Base-by-base conservation (phyloP, 2,888 invertebrate species). In the Drosophila merina region DNA sequence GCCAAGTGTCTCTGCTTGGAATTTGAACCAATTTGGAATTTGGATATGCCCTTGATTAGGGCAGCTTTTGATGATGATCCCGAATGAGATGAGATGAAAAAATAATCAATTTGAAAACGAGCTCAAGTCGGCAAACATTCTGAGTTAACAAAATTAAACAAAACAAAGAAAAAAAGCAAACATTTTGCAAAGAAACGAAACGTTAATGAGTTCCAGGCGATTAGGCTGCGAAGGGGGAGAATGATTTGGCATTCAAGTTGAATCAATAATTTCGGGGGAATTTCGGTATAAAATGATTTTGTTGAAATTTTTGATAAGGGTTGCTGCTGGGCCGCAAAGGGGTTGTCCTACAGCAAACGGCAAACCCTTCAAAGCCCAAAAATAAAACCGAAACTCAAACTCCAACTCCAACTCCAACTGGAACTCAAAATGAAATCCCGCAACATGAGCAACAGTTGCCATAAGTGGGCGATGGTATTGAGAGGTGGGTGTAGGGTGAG, bases 371-470 rank as follows among this genome's bases (percentile, higher is more conserved):
- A 33, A 33, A 62, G n/a, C n/a, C 36, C 36, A n/a, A 10, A 36
- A 36, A 36, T 36, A 40, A 40, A 40, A 40, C 40, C 14, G 40
- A 42, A 42, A 42, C 40, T 42, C 40, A 42, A 42, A 42, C 28
- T 28, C 5, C 4, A 28, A 40, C 12, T 12, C n/a, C 10, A 25
- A 12, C 40, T 42, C 40, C 14, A 42, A 42, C 28, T 28, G 4
- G 6, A 28, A 42, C 12, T 12, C 54, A 4, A 44, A 51, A 31
- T 45, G 33, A 50, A 48, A 36, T 26, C 50, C 44, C 31, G 26
- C 51, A 52, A 36, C 54, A 71, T 47, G 60, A 70, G 76, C 72
- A 78, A 80, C 64, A 67, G 72, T 75, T 77, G 40, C 28, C 38
- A 30, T 9, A 40, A 45, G 49, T 30, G 60, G 12, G 38, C 48